Base-by-base conservation (phyloP, 2,888 invertebrate genomes). In the Microchrysa polita region DNA sequence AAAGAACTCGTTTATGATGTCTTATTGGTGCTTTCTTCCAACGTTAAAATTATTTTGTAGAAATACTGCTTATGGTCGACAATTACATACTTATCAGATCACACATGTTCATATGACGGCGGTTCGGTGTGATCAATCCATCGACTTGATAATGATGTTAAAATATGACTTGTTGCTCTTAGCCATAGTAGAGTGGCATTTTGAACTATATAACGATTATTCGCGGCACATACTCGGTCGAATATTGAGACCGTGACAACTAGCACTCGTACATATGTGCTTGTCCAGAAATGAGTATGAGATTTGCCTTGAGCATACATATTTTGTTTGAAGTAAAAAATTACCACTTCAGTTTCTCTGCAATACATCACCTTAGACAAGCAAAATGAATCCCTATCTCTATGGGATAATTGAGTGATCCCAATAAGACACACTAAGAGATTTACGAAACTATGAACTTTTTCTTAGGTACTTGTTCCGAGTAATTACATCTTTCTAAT, bases 71-170 rank as follows among this genome's bases (percentile, higher is more conserved):
- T 67, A 53, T 34, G 55, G 55, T 53, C 67, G 69, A 55, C 69
- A 69, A 69, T 69, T 69, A 69, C 69, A 57, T 57, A 69, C 69
- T 69, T 69, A 69, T 69, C n/a, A n/a, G n/a, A n/a, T n/a, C 69
- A 69, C 69, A 69, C 69, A 69, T 69, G 69, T 40, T 57, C 27
- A 34, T 55, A 52, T n/a, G n/a, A n/a, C n/a, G n/a, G 57, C 55
- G 42, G 5, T 16, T 2, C 27, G 27, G 57, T 34, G 40, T n/a
- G 16, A 48, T n/a, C 23, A 67, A 55, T 53, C 22, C 20, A 40
- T 18, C 9, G 65, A 4, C 55, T 69, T 69, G 69, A 55, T 69
- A 69, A 69, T 69, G 57, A 69, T 55, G 69, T 69, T 57, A 65
- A 16, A 65, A 42, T 48, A 57, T 22, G 52, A 69, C 69, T 69